These are phyloP conservation scores for Adoxophyes honmai DNA, from an alignment of 1,140 invertebrate species.

Conservation along the genomic window DNA sequence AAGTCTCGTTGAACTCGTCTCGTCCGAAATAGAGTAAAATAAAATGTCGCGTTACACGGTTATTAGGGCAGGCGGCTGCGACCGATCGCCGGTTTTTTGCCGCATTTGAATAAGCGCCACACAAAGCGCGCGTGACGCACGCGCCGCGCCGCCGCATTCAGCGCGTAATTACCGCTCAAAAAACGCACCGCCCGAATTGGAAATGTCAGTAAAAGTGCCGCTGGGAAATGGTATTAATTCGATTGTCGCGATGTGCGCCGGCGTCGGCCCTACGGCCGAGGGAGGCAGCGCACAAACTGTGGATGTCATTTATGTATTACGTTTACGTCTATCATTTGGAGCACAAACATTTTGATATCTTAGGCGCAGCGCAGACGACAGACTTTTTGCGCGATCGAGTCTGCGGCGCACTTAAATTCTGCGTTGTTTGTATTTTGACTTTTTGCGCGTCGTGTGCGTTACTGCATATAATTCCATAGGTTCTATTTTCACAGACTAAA, in stretches of 20 bases:
- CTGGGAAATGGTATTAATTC: slow-evolving; percentile 61
- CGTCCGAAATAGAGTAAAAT: slow-evolving; percentile 11
- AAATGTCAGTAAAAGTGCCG: slow-evolving; percentile 52
- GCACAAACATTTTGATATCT: no score
- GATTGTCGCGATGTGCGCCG: slow-evolving; percentile 56
- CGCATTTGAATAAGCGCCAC: slow-evolving; percentile 29
- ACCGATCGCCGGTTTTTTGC: slow-evolving; percentile 17
- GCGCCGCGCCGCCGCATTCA: slow-evolving; percentile 49
- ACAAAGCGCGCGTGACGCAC: slow-evolving; percentile 42
- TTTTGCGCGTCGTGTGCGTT: no score
- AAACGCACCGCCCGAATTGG: slow-evolving; percentile 59
- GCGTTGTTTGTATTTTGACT: no score
- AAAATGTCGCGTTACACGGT: slow-evolving; percentile 10
- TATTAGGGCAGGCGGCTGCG: slow-evolving; percentile 18
- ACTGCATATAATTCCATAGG: no score
- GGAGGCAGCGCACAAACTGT: no score
- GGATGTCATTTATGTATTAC: no score
- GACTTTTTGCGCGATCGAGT: no score
- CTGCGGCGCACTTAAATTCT: no score
- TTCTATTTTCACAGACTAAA: no score
- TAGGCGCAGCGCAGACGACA: no score
- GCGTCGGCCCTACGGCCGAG: no score
- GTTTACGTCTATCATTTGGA: no score
- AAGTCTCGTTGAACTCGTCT: not conserved
- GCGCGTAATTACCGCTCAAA: slow-evolving; percentile 65